A percentile compares a stretch with the other conserved stretches of the same genome.
These are phyloP conservation scores for Sarcophaga subvicina DNA, from an alignment of 2,888 invertebrate species.

Conservation along the genomic window DNA sequence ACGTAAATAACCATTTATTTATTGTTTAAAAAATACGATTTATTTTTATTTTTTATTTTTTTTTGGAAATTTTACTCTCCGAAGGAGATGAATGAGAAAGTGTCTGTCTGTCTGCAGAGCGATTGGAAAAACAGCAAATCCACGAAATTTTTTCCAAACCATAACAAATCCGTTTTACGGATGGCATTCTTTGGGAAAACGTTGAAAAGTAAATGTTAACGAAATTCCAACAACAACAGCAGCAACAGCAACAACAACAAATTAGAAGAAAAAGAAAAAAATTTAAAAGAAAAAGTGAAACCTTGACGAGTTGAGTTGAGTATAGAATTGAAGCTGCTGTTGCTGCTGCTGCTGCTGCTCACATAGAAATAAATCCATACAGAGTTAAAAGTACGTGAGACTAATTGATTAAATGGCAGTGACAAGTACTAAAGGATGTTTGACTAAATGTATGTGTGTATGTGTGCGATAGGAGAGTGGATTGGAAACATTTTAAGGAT, in stretches of 20 bases:
- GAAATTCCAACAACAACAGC: neutral
- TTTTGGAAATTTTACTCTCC: neutral
- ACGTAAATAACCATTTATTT: neutral
- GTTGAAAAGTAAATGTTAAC: neutral
- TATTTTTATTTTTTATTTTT: neutral
- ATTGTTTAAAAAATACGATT: neutral
- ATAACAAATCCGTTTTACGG: constrained; percentile 51
- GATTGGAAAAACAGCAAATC: constrained; percentile 26
- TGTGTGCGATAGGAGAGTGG: constrained; percentile 1
- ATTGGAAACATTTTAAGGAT: no score
- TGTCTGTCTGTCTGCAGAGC: constrained; percentile 12
- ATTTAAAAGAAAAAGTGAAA: constrained; percentile 48
- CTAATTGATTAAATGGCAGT: constrained; percentile 69
- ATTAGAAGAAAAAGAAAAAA: constrained; percentile 35
- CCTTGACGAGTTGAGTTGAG: constrained; percentile 64
- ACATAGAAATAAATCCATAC: constrained; percentile 2
- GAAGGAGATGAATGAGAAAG: constrained; percentile 44
- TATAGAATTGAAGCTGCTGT: neutral
- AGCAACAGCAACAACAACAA: neutral
- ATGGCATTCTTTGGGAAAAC: constrained; percentile 15
- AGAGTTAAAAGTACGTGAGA: constrained; percentile 63
- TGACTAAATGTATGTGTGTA: constrained; percentile 17
- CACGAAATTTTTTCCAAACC: constrained; percentile 37
- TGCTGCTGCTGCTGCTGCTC: neutral
- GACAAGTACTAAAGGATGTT: constrained; percentile 58